phyloP scores from a whole-genome alignment of 2,888 invertebrate species.

The Aphidoletes aphidimyza region DNA sequence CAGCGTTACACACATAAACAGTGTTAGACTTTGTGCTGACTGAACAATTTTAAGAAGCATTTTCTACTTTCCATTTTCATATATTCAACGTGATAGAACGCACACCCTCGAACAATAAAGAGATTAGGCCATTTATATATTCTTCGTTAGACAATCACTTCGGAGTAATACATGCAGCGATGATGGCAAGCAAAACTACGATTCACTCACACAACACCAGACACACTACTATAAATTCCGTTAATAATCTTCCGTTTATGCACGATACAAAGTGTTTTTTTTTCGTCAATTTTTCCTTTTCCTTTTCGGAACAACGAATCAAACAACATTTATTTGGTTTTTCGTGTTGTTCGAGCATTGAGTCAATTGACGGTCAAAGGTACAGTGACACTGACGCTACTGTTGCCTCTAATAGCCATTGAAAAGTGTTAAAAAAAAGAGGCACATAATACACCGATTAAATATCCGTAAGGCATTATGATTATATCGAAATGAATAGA shows the following conservation, averaged over 20 bases:
- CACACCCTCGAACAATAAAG: slow-evolving; percentile 28
- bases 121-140: neutral
- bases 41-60: neutral
- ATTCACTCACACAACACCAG: too few relatives aligned
- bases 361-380: neutral
- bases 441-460: neutral
- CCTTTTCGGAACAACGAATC: neutral
- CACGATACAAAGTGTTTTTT: neutral
- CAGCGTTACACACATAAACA: too few relatives aligned
- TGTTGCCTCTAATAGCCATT: slow-evolving; percentile 38
- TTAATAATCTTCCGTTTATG: slow-evolving; percentile 5
- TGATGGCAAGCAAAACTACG: neutral
- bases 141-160: neutral
- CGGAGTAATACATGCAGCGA: neutral
- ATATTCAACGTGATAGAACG: neutral
- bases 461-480: neutral
- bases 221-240: slow-evolving; percentile 45
- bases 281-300: neutral
- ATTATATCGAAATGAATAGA: neutral
- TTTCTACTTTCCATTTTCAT: neutral
- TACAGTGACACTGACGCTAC: slow-evolving; percentile 7
- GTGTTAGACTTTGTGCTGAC: too few relatives aligned
- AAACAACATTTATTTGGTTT: neutral
- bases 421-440: neutral
- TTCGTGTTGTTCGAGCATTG: neutral